These are phyloP conservation scores for Diarsia dahlii DNA, from an alignment of 2,888 invertebrate species.

Conservation along the genomic window DNA sequence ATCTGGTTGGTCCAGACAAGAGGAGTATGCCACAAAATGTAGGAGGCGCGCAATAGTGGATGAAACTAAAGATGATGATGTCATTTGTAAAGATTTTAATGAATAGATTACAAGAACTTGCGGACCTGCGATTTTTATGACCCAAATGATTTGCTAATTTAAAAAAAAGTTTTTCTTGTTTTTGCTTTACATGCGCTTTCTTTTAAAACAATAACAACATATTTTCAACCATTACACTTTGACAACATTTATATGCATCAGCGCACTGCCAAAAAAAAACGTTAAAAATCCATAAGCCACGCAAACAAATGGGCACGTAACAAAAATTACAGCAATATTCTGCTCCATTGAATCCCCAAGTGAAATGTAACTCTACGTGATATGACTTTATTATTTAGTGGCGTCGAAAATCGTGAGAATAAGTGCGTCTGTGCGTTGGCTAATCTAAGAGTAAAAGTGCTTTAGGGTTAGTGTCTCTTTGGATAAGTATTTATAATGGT, in stretches of 20 bases:
- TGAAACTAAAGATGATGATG: neutral
- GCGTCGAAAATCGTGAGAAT: slow-evolving; percentile 12
- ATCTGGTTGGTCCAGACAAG: neutral
- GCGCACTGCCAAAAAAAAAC: neutral
- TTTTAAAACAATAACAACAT: neutral
- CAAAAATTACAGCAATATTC: slow-evolving; percentile 57
- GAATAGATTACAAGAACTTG: neutral
- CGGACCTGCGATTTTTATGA: neutral
- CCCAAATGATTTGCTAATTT: neutral
- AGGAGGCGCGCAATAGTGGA: neutral
- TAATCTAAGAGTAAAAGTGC: slow-evolving; percentile 28
- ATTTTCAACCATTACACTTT: neutral
- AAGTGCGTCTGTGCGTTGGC: neutral
- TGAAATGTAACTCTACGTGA: slow-evolving; percentile 59
- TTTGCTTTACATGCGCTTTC: neutral
- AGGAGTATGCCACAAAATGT: neutral
- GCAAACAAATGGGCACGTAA: slow-evolving; percentile 54
- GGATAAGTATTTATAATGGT: too few relatives aligned
- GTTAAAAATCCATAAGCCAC: slow-evolving; percentile 16
- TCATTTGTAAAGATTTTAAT: neutral
- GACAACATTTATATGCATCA: slow-evolving; percentile 3
- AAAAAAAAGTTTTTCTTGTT: neutral
- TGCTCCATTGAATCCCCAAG: slow-evolving; percentile 57
- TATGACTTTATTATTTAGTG: slow-evolving; percentile 46
- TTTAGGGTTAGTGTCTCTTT: slow-evolving; percentile 12